These are phyloP conservation scores for Alosa sapidissima DNA, from an alignment of 2,797 vertebrate genomes.

Conservation along the genomic window DNA sequence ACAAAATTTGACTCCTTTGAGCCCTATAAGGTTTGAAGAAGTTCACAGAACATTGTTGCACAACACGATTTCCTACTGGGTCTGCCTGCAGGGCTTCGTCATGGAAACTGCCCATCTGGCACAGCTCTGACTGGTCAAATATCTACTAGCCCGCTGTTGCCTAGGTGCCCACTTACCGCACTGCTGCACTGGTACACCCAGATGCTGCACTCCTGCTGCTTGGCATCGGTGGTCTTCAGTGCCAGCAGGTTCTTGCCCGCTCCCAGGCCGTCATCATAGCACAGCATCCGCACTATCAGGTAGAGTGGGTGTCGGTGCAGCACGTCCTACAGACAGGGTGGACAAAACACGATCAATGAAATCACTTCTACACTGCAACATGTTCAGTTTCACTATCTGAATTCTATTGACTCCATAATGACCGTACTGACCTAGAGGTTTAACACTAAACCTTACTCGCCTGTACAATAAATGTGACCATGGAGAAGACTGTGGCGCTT, in stretches of 20 bases:
- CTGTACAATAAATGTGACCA: neutral
- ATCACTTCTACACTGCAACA: neutral
- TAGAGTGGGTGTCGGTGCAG: constrained; percentile 92
- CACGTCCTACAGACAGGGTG: constrained; percentile 77
- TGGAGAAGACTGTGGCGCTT: neutral
- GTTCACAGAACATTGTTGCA: neutral
- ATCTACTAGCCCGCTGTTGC: neutral
- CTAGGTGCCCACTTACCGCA: constrained; percentile 75
- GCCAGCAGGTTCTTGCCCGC: constrained; percentile 92
- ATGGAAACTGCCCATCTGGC: neutral
- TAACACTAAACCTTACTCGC: neutral
- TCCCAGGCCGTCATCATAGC: constrained; percentile 93
- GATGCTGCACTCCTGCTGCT: constrained; percentile 86
- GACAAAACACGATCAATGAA: neutral
- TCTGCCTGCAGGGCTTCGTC: neutral
- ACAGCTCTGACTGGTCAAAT: neutral
- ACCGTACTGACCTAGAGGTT: neutral
- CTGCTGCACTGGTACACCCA: constrained; percentile 97
- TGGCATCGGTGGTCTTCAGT: constrained; percentile 87
- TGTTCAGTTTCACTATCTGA: neutral
- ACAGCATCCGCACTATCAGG: constrained; percentile 92
- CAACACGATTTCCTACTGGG: neutral
- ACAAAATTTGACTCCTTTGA: neutral
- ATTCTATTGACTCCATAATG: neutral
- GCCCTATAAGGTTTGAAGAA: neutral